Evolutionary conservation across 2,797 vertebrate species (phyloP), one percentile per base, ranked within the genome.

Genomic region (Lerista edwardsae): DNA sequence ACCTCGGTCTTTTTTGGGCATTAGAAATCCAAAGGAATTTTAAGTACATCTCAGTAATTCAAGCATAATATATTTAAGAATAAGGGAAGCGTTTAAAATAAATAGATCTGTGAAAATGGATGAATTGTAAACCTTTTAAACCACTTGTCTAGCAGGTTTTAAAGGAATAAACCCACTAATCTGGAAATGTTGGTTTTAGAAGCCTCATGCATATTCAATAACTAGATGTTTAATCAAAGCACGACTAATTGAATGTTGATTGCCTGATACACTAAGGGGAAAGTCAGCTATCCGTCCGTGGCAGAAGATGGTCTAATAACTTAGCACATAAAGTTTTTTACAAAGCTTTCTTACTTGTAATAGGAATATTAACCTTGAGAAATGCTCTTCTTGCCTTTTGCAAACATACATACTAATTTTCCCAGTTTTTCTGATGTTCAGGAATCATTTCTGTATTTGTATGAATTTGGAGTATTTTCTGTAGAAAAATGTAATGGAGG

Each of bases 231-330:
- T 91, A 94, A 95, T 93, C 93, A 93, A 93, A 94, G 88, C 67
- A 80, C 84, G 0, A 88, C 93, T 95, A 95, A 96, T 91, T 96
- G 92, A 89, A 88, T 76, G 91, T 80, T 93, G 91, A 96, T 94
- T 95, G 93, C 93, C 92, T 89, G 91, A 83, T 90, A 90, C 90
- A 94, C 79, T 14, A 86, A 87, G 87, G 89, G 94, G 87, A 92
- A 91, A 95, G 92, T 91, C 92, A 93, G 85, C 89, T 90, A 85
- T 92, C 86, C 84, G 94, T 84, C 82, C 74, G 84, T 87, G 84
- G 82, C 51, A 86, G 88, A 84, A 89, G 90, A 92, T 91, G 87
- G 90, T 94, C 86, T 91, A 89, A 90, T 89, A 92, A 87, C 67
- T 80, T 90, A 90, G 87, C 79, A 82, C 3, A 89, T 41, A 77